phyloP scores from a whole-genome alignment of 2,888 invertebrate species.

The Tetragnatha montana region DNA sequence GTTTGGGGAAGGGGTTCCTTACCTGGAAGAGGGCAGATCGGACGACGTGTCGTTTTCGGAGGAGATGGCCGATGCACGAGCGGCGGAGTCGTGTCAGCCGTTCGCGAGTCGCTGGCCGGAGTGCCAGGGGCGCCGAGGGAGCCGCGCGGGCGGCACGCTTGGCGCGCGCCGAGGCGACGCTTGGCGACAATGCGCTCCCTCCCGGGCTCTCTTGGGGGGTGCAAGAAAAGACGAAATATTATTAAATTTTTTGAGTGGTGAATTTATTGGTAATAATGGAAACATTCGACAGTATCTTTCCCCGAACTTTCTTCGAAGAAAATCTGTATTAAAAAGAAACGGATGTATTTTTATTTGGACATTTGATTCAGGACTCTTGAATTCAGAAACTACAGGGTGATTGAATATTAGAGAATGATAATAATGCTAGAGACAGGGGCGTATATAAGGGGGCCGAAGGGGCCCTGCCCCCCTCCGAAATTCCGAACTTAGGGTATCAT shows the following conservation, averaged over 20 bases:
- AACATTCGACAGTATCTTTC: too few relatives aligned
- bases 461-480: too few relatives aligned
- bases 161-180: neutral
- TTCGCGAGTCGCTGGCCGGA: conserved; percentile 54
- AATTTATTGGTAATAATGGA: neutral
- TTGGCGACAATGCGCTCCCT: neutral
- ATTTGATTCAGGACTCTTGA: too few relatives aligned
- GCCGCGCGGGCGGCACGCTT: conserved; percentile 36
- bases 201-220: neutral
- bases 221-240: neutral
- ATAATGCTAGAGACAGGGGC: too few relatives aligned
- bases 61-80: conserved; percentile 64
- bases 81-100: conserved; percentile 44
- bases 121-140: conserved; percentile 41
- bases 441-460: too few relatives aligned
- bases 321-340: too few relatives aligned
- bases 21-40: conserved; percentile 8
- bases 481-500: too few relatives aligned
- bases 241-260: neutral
- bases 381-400: too few relatives aligned
- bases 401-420: too few relatives aligned
- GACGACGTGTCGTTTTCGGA: conserved; percentile 43
- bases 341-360: too few relatives aligned
- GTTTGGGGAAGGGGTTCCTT: neutral
- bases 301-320: too few relatives aligned